Evolutionary conservation across 2,797 vertebrate species (phyloP).

Genomic region (Poecilia picta): DNA sequence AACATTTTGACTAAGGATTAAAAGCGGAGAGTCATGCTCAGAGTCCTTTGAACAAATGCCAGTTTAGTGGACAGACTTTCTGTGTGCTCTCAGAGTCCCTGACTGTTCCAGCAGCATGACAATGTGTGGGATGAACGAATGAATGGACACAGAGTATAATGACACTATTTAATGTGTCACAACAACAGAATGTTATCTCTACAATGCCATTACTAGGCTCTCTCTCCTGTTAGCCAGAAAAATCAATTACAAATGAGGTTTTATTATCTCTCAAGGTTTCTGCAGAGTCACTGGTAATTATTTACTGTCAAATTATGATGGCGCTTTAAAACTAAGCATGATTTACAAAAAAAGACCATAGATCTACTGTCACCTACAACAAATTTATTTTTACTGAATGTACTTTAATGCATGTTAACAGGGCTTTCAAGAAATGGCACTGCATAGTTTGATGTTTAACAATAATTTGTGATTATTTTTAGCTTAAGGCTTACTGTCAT

Average conservation of each 20-base stretch:
- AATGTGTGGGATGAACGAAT: constrained; percentile 55
- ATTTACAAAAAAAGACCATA: background rate
- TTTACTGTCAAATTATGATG: constrained; percentile 28
- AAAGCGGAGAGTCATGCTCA: constrained; percentile 3
- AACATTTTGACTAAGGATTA: constrained; percentile 35
- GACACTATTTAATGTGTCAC: constrained; percentile 27
- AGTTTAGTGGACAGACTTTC: constrained; percentile 31
- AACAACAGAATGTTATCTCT: constrained; percentile 41
- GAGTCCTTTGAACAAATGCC: constrained; percentile 43
- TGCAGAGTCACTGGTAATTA: background rate
- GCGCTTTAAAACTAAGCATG: background rate
- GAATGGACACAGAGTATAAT: constrained; percentile 53
- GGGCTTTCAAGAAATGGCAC: background rate
- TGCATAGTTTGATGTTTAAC: too few species aligned
- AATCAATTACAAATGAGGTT: constrained; percentile 14
- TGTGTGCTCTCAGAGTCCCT: constrained; percentile 2
- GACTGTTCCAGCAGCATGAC: constrained; percentile 40
- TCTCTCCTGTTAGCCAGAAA: background rate
- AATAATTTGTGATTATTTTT: background rate
- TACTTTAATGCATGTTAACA: background rate
- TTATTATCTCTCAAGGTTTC: background rate
- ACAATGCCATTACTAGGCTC: constrained; percentile 18
- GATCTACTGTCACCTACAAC: background rate
- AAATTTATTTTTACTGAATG: background rate
- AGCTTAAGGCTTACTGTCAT: background rate